Conservation (phyloP, 2,113 vertebrate genomes). For the Monarcha castaneiventris region DNA sequence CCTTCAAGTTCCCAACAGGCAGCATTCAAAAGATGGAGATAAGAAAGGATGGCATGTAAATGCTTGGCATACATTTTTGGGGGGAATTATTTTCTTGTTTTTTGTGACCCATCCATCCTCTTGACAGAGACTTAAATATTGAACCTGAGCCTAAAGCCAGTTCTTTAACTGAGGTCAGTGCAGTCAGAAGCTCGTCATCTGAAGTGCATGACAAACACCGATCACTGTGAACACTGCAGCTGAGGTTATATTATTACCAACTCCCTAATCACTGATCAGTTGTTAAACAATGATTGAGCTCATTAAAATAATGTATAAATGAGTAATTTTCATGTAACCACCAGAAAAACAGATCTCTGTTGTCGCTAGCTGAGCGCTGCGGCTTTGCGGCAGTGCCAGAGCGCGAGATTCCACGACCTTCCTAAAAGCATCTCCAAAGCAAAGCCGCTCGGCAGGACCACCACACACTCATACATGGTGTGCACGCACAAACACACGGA, state of each 20-base stretch:
- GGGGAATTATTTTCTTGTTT: not conserved
- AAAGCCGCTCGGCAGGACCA: no score
- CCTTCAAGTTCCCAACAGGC: not conserved
- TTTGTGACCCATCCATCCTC: not conserved
- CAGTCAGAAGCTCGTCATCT: not conserved
- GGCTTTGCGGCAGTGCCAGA: no score
- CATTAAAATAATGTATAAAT: not conserved
- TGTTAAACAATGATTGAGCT: not conserved
- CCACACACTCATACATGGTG: no score
- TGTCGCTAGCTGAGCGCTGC: no score
- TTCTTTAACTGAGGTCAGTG: not conserved
- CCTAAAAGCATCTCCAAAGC: no score
- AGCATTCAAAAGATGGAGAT: not conserved
- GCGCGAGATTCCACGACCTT: no score
- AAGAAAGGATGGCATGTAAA: not conserved
- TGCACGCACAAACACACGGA: no score
- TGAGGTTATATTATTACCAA: not conserved
- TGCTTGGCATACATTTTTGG: not conserved
- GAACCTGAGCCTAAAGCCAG: not conserved
- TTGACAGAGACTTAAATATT: not conserved
- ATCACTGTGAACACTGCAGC: not conserved
- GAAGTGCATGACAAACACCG: not conserved
- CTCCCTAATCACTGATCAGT: not conserved
- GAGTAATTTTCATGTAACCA: rapidly evolving
- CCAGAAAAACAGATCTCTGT: not conserved